Percentiles rank a stretch among this genome's conserved stretches.
These are phyloP conservation scores for Meleagris gallopavo DNA, from an alignment of 2,113 vertebrate species.

Conservation along the genomic window DNA sequence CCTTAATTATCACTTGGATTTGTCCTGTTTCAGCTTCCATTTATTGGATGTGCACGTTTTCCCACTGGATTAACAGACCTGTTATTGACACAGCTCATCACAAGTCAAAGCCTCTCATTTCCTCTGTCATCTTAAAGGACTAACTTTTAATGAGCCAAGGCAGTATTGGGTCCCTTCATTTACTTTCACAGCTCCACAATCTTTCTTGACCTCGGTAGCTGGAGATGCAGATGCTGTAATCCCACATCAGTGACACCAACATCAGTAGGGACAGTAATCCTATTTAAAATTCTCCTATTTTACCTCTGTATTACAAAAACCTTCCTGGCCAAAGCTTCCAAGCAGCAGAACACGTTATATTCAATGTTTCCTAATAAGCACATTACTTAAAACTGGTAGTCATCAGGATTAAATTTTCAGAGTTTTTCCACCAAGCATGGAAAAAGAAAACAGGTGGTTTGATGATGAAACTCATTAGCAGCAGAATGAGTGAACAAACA, in stretches of 20 bases:
- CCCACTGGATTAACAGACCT: background rate
- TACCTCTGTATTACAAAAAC: background rate
- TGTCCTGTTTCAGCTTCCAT: background rate
- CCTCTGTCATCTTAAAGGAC: background rate
- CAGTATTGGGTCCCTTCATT: background rate
- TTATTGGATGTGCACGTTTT: background rate
- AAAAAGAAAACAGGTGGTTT: background rate
- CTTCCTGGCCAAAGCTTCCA: background rate
- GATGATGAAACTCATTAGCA: background rate
- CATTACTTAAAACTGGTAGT: background rate
- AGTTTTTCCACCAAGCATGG: background rate
- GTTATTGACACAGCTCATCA: background rate
- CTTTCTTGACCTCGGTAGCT: background rate
- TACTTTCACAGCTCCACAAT: background rate
- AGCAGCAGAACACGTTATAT: background rate
- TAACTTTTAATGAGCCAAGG: background rate
- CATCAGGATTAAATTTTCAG: background rate
- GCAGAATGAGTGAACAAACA: background rate
- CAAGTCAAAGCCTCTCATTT: background rate
- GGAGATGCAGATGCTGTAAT: background rate
- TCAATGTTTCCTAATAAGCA: background rate
- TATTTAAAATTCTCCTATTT: background rate
- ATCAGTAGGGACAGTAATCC: background rate
- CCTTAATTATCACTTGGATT: background rate
- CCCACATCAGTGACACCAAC: background rate